These are phyloP conservation scores for Furcifer pardalis DNA, from an alignment of 2,797 vertebrate species.

Conservation along the genomic window DNA sequence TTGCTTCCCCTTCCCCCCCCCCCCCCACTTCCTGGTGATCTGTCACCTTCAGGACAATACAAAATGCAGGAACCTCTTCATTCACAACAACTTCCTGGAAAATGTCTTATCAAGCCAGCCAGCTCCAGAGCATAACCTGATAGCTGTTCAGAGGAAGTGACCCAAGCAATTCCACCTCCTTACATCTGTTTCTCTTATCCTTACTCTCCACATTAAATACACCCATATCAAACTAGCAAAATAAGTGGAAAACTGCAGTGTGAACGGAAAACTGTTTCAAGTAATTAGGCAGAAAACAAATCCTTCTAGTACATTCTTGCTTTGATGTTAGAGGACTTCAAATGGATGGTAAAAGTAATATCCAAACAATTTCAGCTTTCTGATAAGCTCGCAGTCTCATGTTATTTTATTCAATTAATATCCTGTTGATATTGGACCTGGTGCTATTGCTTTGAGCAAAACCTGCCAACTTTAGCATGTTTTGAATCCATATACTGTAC, in stretches of 20 bases:
- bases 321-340: not conserved
- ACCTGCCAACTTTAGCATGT: not conserved
- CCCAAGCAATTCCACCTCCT: slow-evolving; percentile 24
- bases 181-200: slow-evolving; percentile 14
- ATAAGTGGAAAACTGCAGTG: slow-evolving; percentile 1
- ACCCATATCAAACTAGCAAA: slow-evolving; percentile 13
- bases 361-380: not conserved
- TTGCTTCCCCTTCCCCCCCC: slow-evolving; percentile 72
- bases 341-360: not conserved
- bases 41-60: slow-evolving; percentile 63
- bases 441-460: not conserved
- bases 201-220: not conserved
- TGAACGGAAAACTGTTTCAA: not conserved
- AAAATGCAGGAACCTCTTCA: slow-evolving; percentile 83
- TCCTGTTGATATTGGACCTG: not conserved
- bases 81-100: slow-evolving; percentile 85
- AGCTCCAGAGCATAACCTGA: slow-evolving; percentile 71
- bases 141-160: slow-evolving; percentile 67
- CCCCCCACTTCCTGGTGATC: slow-evolving; percentile 72
- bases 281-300: not conserved
- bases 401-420: not conserved
- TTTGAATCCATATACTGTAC: not conserved
- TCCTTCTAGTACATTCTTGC: not conserved
- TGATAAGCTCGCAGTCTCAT: not conserved
- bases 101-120: slow-evolving; percentile 80